These are phyloP conservation scores for Cataglyphis albicans DNA, from an alignment of 2,888 invertebrate genomes.

Conservation along the genomic window DNA sequence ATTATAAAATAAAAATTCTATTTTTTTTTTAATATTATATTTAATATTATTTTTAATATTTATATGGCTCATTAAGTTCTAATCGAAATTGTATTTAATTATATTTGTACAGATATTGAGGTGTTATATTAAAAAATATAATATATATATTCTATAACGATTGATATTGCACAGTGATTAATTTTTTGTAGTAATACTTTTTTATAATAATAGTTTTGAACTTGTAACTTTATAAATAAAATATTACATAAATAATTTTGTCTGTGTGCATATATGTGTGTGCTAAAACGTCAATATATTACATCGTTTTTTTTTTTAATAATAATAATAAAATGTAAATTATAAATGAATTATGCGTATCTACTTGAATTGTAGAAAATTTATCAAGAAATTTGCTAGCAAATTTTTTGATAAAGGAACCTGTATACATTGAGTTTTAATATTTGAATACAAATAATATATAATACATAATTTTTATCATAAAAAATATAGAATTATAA, in stretches of 20 bases:
- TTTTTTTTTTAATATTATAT: too few relatives aligned
- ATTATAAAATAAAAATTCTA: neutral
- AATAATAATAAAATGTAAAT: constrained; percentile 1
- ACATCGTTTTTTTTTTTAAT: neutral
- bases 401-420: neutral
- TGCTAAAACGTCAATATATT: neutral
- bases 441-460: neutral
- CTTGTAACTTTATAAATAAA: neutral
- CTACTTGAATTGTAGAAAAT: neutral
- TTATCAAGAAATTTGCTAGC: neutral
- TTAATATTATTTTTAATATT: neutral
- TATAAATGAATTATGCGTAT: neutral
- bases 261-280: too few relatives aligned
- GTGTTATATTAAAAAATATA: constrained; percentile 2
- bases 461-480: neutral
- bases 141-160: neutral
- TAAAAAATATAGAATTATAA: neutral
- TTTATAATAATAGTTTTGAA: neutral
- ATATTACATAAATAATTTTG: neutral
- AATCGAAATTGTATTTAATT: neutral
- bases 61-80: neutral
- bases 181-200: neutral
- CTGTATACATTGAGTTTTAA: neutral
- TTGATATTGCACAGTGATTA: neutral
- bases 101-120: neutral